Percentiles rank a stretch among this genome's conserved stretches.
These are phyloP conservation scores for Macrostomum lignano DNA, from an alignment of 1,140 invertebrate species.

Conservation along the genomic window DNA sequence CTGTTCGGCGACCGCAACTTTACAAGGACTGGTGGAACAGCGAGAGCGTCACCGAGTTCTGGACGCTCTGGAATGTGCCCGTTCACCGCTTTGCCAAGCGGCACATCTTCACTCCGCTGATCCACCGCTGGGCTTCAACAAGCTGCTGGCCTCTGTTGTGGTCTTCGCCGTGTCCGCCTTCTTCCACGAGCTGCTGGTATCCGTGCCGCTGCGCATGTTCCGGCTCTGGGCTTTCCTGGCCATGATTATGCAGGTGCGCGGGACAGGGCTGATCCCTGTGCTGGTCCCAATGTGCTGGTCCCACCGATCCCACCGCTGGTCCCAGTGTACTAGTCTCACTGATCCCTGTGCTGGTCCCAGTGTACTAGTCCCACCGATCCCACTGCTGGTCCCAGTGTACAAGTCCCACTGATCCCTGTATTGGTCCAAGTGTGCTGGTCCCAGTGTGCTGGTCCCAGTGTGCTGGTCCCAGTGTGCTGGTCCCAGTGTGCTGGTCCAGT, in stretches of 20 bases:
- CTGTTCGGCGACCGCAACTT: constrained; percentile 89
- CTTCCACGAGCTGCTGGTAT: constrained; percentile 73
- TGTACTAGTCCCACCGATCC: too few relatives aligned
- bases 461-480: too few relatives aligned
- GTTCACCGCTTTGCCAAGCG: constrained; percentile 57
- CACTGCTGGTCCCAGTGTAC: too few relatives aligned
- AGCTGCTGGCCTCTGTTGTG: constrained; percentile 39
- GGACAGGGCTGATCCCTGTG: too few relatives aligned
- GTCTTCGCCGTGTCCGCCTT: constrained; percentile 89
- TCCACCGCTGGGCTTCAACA: constrained; percentile 45
- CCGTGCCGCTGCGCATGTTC: constrained; percentile 74
- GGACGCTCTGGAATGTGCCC: constrained; percentile 90
- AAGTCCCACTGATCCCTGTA: too few relatives aligned
- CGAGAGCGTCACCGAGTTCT: constrained; percentile 73
- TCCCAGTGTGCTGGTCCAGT: too few relatives aligned
- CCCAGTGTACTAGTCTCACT: too few relatives aligned
- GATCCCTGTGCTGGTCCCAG: too few relatives aligned
- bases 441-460: too few relatives aligned
- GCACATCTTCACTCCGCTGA: constrained; percentile 70
- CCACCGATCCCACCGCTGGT: too few relatives aligned
- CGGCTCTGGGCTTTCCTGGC: constrained; percentile 82
- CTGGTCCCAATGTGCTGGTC: too few relatives aligned
- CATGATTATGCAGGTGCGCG: constrained; percentile 62
- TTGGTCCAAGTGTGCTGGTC: too few relatives aligned
- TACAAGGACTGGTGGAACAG: constrained; percentile 97